Evolutionary conservation across 2,888 invertebrate species (phyloP), one percentile per base, ranked within the genome.

Genomic region (Drosophila vallismaia): DNA sequence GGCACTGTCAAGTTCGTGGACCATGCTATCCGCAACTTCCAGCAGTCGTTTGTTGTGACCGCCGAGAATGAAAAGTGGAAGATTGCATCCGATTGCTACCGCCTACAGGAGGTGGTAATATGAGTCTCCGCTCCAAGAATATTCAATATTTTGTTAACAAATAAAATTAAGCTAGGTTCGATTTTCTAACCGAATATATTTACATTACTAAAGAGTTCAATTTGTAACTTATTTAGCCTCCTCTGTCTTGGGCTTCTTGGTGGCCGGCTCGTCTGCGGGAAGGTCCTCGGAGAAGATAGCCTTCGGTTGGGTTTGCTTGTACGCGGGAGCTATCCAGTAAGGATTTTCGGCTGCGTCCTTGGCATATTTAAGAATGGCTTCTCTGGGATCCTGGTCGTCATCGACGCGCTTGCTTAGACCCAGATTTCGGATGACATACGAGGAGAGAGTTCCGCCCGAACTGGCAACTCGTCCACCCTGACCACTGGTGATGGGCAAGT

Each of bases 331-430:
- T 38, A 98, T 97, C 98, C 98, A 99, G 89, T 97, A 98, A 0
- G 99, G 99, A 93, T 99, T 97, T 89, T 98, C 97, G 51, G 94
- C 98, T 0, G 98, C 99, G 2, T 97, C 98, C 89, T 98, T 97
- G 0, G 99, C 99, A 90, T 95, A 98, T 77, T 97, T 96, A 62
- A 99, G 92, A 76, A 99, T 98, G 2, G 99, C 99, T 87, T 98
- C 98, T 52, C 99, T 93, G 0, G 99, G 98, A 93, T 99, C 98
- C 69, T 96, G 96, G 89, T 97, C 97, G 90, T 98, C 97, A 85
- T 98, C 96, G 0, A 97, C 95, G 48, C 97, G 93, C 83, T 98
- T 98, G 88, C 97, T 98, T 7, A 98, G 93, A 0, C 99, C 99
- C 58, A 99, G 93, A 90, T 99, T 98, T 66, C 99, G 94, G 49